Base-by-base conservation (phyloP, 2,888 invertebrate species). In the Mantis religiosa region DNA sequence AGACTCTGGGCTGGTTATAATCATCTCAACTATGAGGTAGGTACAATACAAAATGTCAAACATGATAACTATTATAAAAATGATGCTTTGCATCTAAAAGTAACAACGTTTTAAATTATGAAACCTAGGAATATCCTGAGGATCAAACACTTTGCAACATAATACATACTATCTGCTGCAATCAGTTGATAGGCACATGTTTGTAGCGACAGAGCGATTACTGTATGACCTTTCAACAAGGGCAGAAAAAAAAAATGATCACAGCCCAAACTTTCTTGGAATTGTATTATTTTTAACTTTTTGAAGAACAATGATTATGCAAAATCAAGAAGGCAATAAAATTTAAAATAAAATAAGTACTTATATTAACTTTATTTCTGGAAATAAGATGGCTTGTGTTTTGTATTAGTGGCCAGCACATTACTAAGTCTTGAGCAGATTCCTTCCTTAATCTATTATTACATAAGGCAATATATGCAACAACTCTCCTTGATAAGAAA, bases 401-500 rank as follows among this genome's bases (percentile, higher is more conserved):
- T 41, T 41, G 41, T 41, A 41, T 41, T 41, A 41, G 41, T 41
- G 41, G 41, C 41, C 41, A 41, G 41, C 41, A 41, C 41, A 41
- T 41, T 41, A 41, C 41, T 41, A 41, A 41, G 41, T 41, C 12
- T 41, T 41, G 41, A 41, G 41, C 41, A 41, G 41, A 2, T 41
- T 41, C 41, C 12, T 41, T 71, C 3, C 25, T 95, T 95, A 98
- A 96, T 98, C 98, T 94, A 98, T 97, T 93, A 98, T 97, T 94
- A 98, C 98, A 94, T 99, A 99, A 94, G 99, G 99, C 96, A 99
- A 95, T 95, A 99, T 97, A 93, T 97, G 95, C 93, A 99, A 95
- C 92, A 95, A 94, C 93, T 97, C 96, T 92, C 96, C 97, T 92
- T 97, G 95, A 92, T 95, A 95, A 90, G 97, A 96, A 92, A 95